These are phyloP conservation scores for Gila orcuttii DNA, from an alignment of 2,113 vertebrate genomes.

Conservation along the genomic window DNA sequence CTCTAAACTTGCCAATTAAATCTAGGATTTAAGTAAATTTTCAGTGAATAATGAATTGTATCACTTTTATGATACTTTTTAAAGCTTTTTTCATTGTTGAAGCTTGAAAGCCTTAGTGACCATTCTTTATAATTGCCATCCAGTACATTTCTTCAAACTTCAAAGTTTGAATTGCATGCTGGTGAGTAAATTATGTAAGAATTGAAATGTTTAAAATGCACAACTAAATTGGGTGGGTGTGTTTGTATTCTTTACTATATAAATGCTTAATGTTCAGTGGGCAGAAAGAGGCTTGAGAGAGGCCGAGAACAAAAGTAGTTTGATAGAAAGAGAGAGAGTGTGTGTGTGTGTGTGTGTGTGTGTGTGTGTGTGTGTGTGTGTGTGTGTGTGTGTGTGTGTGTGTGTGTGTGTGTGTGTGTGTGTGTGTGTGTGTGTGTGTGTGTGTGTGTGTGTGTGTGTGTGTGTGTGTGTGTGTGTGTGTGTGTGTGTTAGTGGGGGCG, in stretches of 20 bases:
- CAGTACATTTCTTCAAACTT: background rate
- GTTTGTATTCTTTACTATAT: background rate
- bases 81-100: background rate
- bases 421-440: background rate
- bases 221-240: background rate
- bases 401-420: conserved; percentile 33
- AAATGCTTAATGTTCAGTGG: conserved; percentile 9
- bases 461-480: conserved; percentile 31
- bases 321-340: background rate
- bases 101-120: background rate
- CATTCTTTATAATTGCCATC: background rate
- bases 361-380: background rate
- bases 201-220: conserved; percentile 11
- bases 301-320: conserved; percentile 1
- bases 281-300: conserved; percentile 19
- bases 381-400: conserved; percentile 14
- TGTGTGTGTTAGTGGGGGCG: conserved; percentile 9
- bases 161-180: background rate
- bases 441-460: background rate
- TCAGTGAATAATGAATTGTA: background rate
- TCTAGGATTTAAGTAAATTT: background rate
- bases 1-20: background rate
- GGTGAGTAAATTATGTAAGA: background rate
- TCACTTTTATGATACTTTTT: conserved; percentile 4
- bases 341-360: conserved; percentile 10